Evolutionary conservation across 2,113 vertebrate species (phyloP).

Genomic region (Planiliza haematocheilus): DNA sequence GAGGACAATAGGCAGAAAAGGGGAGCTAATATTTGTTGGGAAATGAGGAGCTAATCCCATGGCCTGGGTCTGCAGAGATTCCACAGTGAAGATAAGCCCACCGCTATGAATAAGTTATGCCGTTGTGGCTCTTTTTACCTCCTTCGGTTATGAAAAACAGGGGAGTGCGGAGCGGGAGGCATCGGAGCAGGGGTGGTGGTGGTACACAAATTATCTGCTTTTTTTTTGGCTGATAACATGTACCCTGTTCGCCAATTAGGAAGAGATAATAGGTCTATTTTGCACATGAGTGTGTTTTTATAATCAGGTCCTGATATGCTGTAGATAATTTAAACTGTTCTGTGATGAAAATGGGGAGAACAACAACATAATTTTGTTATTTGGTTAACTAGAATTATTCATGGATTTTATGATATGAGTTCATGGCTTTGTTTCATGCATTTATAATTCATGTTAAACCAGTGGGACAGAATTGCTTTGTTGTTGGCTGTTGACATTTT

Average conservation of each 20-base stretch:
- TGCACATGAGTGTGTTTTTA: constrained; percentile 86
- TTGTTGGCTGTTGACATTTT: not conserved
- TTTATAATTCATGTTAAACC: constrained; percentile 30
- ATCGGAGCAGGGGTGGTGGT: constrained; percentile 61
- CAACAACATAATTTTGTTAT: constrained; percentile 64
- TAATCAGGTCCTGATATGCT: constrained; percentile 83
- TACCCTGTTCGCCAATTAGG: constrained; percentile 81
- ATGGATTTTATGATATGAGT: constrained; percentile 40
- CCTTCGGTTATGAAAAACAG: constrained; percentile 73
- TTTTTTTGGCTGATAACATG: constrained; percentile 70
- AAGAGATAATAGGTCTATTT: constrained; percentile 85
- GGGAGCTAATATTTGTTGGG: constrained; percentile 78
- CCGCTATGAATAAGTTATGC: constrained; percentile 75
- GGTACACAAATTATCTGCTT: constrained; percentile 68
- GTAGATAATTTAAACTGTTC: constrained; percentile 81
- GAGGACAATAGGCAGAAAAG: constrained; percentile 68
- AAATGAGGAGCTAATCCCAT: constrained; percentile 76
- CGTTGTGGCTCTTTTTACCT: constrained; percentile 63
- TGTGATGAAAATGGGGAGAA: constrained; percentile 71
- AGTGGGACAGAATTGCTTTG: not conserved
- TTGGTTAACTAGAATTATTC: constrained; percentile 50
- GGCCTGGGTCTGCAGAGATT: constrained; percentile 74
- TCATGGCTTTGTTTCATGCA: constrained; percentile 38
- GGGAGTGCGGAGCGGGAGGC: constrained; percentile 59
- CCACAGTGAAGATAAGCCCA: constrained; percentile 64